phyloP scores from a whole-genome alignment of 2,888 invertebrate species.

The Drosophila mimetica region DNA sequence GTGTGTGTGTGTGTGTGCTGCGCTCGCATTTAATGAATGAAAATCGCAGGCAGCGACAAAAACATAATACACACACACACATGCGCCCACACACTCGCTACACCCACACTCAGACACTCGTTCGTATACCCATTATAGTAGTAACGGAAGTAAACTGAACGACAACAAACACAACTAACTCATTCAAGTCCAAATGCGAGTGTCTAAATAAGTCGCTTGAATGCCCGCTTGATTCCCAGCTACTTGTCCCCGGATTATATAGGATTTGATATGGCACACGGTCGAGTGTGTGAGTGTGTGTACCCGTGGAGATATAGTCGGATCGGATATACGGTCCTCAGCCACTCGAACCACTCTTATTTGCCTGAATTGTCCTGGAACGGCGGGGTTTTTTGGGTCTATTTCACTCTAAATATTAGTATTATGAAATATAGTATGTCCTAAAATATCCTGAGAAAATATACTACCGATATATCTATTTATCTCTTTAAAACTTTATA shows the following conservation, averaged over 20 bases:
- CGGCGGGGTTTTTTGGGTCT: no score
- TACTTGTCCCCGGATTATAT: slow-evolving; percentile 68
- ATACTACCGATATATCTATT: no score
- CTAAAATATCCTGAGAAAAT: no score
- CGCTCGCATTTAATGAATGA: slow-evolving; percentile 73
- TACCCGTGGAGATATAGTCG: not conserved
- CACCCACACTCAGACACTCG: slow-evolving; percentile 37
- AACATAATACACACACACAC: slow-evolving; percentile 52
- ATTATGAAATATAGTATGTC: no score
- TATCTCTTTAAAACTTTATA: no score
- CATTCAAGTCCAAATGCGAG: slow-evolving; percentile 46
- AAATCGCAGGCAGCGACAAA: slow-evolving; percentile 69
- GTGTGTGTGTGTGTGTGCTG: slow-evolving; percentile 46
- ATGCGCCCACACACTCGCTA: slow-evolving; percentile 36
- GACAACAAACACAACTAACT: slow-evolving; percentile 42
- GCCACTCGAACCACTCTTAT: slow-evolving; percentile 9
- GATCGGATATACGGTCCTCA: not conserved
- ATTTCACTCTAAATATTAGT: no score
- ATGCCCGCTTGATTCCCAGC: slow-evolving; percentile 68
- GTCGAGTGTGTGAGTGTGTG: not conserved
- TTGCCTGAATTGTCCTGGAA: slow-evolving; percentile 1
- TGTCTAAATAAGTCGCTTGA: slow-evolving; percentile 64
- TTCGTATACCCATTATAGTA: slow-evolving; percentile 47
- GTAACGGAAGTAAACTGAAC: slow-evolving; percentile 72
- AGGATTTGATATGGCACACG: slow-evolving; percentile 23